Base-by-base conservation (phyloP, 1,140 invertebrate genomes). In the Eupristina koningsbergeri region DNA sequence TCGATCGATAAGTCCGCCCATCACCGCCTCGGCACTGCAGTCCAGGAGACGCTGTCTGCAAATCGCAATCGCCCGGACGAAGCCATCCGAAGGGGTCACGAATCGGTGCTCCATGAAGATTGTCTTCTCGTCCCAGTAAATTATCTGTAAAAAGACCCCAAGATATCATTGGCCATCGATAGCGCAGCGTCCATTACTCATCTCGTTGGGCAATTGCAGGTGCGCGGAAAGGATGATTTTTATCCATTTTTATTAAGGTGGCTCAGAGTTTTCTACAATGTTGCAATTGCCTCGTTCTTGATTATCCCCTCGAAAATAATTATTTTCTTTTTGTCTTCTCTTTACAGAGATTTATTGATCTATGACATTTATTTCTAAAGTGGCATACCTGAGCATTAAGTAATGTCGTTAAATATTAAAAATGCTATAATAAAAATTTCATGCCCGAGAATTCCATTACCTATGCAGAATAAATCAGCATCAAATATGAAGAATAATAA, bases 51-150 rank as follows among this genome's bases (percentile, higher is more conserved):
- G 93, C 87, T 97, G 96, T 50, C 95, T 94, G 85, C 96, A 96
- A 75, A 97, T 93, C 39, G 95, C 96, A 50, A 98, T 96, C 19
- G 96, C 96, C 88, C 96, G 95, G 13, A 97, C 93, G 89, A 98
- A 97, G 45, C 95, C 94, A 82, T 97, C 96, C 34, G 93, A 94
- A 3, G 93, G 93, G 0, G 96, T 95, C n/a, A 97, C 93, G 87
- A 98, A 97, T 80, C 96, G 94, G 90, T 98, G 97, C 89, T 98
- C 97, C 94, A 98, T 96, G 88, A 96, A 98, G 34, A 97, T 94
- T 29, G 95, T 95, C 88, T 95, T 95, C 36, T 96, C 95, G 87
- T 97, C 96, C 96, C 97, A 98, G 89, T 96, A 97, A 67, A 97
- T 94, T 41, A 96, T 94, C 95, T 95, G 86, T 7, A 31, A 36